A percentile compares a stretch with the other conserved stretches of the same genome.
These are phyloP conservation scores for Zaprionus nigranus DNA, from an alignment of 1,140 invertebrate species.

Conservation along the genomic window DNA sequence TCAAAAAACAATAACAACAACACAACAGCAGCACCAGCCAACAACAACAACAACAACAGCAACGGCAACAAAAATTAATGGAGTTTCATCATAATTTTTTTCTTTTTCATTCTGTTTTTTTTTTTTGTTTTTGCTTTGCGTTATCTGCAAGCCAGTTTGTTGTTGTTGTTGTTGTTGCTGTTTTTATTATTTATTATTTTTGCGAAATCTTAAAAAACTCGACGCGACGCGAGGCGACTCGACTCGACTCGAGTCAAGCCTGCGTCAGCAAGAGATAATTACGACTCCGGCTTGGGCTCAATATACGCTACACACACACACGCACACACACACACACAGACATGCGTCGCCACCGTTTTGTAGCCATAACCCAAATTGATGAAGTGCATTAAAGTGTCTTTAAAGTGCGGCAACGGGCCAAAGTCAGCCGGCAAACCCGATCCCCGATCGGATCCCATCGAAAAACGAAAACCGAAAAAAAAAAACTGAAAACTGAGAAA, in stretches of 20 bases:
- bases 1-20: constrained; percentile 51
- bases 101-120: constrained; percentile 43
- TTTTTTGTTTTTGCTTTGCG: constrained; percentile 10
- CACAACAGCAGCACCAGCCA: constrained; percentile 15
- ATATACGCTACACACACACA: constrained; percentile 6
- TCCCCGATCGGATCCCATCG: not conserved
- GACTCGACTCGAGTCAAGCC: constrained; percentile 32
- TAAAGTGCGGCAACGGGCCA: constrained; percentile 50
- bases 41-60: constrained; percentile 22
- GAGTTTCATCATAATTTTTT: constrained; percentile 81
- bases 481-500: not conserved
- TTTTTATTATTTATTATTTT: constrained; percentile 76
- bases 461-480: not conserved
- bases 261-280: constrained; percentile 58
- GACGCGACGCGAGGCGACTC: constrained; percentile 18
- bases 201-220: constrained; percentile 61
- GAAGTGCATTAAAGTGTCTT: constrained; percentile 79
- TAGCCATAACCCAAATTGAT: constrained; percentile 73
- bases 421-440: not conserved
- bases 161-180: constrained; percentile 48
- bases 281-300: constrained; percentile 22
- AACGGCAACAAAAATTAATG: constrained; percentile 74
- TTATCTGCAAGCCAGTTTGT: constrained; percentile 49
- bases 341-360: constrained; percentile 36
- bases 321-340: not conserved